Percentiles rank a stretch among this genome's conserved stretches.
Evolutionary conservation across 1,140 invertebrate genomes (phyloP).

Genomic region (Thereuonema tuberculata): DNA sequence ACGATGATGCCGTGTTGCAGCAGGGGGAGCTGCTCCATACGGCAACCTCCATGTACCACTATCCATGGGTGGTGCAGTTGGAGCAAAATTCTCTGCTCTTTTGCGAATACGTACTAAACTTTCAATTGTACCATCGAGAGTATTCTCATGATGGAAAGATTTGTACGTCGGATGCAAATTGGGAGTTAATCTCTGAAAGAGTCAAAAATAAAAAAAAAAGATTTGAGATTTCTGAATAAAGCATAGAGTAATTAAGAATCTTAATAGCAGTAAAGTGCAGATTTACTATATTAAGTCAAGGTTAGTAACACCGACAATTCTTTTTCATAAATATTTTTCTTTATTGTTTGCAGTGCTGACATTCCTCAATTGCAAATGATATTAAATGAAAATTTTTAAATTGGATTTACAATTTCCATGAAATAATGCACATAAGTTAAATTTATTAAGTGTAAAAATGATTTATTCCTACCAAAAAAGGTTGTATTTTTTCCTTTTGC

Average conservation of each 20-base stretch:
- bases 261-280: too few species aligned
- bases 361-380: too few species aligned
- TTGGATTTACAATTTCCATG: too few species aligned
- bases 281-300: too few species aligned
- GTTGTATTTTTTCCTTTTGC: neutral
- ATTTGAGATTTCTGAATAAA: neutral
- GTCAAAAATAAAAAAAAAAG: neutral
- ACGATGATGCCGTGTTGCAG: too few species aligned
- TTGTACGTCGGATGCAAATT: constrained; percentile 1
- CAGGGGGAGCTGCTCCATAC: too few species aligned
- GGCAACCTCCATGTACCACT: neutral
- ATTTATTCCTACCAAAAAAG: neutral
- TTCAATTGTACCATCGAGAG: constrained; percentile 4
- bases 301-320: too few species aligned
- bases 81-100: neutral
- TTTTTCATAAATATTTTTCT: too few species aligned
- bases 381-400: too few species aligned
- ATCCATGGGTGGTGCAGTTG: neutral
- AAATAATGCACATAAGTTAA: too few species aligned
- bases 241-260: neutral
- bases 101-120: constrained; percentile 2
- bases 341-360: too few species aligned
- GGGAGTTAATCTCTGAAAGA: neutral
- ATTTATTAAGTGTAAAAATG: too few species aligned
- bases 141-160: constrained; percentile 7